These are phyloP conservation scores for Acropternis orthonyx DNA, from an alignment of 2,797 vertebrate genomes.

Conservation along the genomic window DNA sequence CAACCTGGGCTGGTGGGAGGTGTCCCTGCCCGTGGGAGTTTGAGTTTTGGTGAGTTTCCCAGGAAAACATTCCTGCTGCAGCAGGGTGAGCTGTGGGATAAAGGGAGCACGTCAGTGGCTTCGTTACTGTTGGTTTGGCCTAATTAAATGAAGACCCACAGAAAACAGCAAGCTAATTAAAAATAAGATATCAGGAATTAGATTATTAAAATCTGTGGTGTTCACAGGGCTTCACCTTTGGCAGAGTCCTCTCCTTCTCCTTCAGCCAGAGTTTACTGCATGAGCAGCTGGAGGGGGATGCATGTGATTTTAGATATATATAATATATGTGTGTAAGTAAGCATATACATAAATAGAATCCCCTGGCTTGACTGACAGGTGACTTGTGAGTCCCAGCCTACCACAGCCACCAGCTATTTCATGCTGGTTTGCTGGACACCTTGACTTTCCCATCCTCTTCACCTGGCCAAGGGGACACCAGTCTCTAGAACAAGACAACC, in stretches of 20 bases:
- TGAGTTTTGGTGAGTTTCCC: background rate
- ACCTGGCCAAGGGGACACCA: rapidly evolving
- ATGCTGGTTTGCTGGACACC: background rate
- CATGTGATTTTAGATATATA: too few relatives aligned
- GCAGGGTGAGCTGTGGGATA: background rate
- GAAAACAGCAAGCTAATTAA: background rate
- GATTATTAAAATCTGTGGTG: background rate
- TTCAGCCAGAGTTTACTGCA: background rate
- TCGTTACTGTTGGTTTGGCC: background rate
- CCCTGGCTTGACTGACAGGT: background rate
- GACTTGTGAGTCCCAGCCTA: background rate
- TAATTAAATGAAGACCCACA: background rate
- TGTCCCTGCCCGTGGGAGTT: background rate
- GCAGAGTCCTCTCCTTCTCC: background rate
- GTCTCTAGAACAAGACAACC: background rate
- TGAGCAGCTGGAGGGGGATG: rapidly evolving
- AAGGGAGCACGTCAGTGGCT: background rate
- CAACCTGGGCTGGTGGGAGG: background rate
- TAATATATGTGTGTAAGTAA: background rate
- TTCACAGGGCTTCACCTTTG: background rate
- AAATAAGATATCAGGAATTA: background rate
- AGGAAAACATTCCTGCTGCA: background rate
- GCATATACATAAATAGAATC: background rate
- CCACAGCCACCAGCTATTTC: background rate
- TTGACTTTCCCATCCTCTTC: background rate